A percentile compares a stretch with the other conserved stretches of the same genome.
Evolutionary conservation across 2,888 invertebrate genomes (phyloP).

Genomic region (Dorcus parallelipipedus): DNA sequence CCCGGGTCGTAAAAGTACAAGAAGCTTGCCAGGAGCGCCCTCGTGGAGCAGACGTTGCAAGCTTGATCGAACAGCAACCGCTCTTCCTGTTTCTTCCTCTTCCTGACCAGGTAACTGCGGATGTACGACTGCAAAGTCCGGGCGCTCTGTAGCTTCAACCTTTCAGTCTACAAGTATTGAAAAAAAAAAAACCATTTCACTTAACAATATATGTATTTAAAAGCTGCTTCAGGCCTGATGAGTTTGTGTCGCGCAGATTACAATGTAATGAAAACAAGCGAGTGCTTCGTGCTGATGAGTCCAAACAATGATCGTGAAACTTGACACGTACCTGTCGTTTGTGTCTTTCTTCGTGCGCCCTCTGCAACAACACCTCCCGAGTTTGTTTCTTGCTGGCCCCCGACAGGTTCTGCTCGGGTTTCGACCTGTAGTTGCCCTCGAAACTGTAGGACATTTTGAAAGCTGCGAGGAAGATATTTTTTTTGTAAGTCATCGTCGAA

Average conservation of each 20-base stretch:
- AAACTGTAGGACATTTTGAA: constrained; percentile 63
- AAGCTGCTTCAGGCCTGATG: too few species aligned
- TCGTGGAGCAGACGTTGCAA: constrained; percentile 48
- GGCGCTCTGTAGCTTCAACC: constrained; percentile 71
- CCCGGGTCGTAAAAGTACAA: constrained; percentile 73
- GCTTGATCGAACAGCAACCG: constrained; percentile 68
- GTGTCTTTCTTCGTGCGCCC: constrained; percentile 80
- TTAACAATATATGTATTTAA: too few species aligned
- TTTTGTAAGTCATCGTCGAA: too few species aligned
- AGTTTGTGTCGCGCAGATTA: too few species aligned
- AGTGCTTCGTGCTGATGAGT: too few species aligned
- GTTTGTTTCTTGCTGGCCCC: constrained; percentile 77
- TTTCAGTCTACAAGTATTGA: constrained; percentile 56
- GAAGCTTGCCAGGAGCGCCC: constrained; percentile 61
- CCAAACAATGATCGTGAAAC: neutral
- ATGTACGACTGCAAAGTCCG: constrained; percentile 79
- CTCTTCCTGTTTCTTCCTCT: constrained; percentile 62
- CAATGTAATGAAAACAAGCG: too few species aligned
- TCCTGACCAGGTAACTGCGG: constrained; percentile 70
- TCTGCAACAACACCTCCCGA: constrained; percentile 69
- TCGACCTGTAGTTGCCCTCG: constrained; percentile 85
- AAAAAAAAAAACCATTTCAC: too few species aligned
- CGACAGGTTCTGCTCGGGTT: constrained; percentile 85
- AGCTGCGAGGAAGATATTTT: constrained; percentile 17
- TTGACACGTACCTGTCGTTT: constrained; percentile 70